phyloP scores from a whole-genome alignment of 2,888 invertebrate genomes.

The Nemoura dubitans region DNA sequence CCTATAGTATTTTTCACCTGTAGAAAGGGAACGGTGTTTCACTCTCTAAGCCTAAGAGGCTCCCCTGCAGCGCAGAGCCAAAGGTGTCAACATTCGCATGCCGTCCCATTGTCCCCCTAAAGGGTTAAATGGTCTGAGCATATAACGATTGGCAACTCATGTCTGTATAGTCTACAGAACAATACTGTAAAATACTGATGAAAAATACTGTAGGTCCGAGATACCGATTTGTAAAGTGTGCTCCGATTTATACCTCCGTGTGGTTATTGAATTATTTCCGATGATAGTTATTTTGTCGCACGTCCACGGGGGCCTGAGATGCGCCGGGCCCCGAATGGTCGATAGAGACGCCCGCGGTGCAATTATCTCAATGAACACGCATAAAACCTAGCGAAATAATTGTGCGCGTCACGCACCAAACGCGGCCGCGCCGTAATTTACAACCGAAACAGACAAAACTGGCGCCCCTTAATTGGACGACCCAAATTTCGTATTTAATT shows the following conservation, averaged over 20 bases:
- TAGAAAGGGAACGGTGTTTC: too few species aligned
- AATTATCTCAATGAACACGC: slow-evolving; percentile 21
- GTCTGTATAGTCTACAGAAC: too few species aligned
- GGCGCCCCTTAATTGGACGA: slow-evolving; percentile 29
- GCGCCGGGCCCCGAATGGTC: neutral
- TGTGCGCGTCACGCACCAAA: neutral
- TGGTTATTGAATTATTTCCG: neutral
- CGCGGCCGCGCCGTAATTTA: slow-evolving; percentile 29
- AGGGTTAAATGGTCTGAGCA: too few species aligned
- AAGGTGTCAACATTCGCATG: too few species aligned
- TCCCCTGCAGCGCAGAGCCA: too few species aligned
- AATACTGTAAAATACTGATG: too few species aligned
- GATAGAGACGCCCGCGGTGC: neutral
- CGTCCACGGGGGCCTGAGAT: neutral
- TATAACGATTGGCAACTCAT: too few species aligned
- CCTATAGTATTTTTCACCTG: too few species aligned
- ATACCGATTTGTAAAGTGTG: neutral
- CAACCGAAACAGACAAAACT: neutral
- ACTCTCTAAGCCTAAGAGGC: too few species aligned
- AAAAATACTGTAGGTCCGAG: neutral
- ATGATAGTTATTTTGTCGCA: slow-evolving; percentile 26
- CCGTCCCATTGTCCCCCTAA: too few species aligned
- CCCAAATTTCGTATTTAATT: slow-evolving; percentile 41
- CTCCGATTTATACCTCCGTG: neutral
- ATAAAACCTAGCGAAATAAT: neutral